phyloP scores from a whole-genome alignment of 2,888 invertebrate species.

The Mechanitis mazaeus region DNA sequence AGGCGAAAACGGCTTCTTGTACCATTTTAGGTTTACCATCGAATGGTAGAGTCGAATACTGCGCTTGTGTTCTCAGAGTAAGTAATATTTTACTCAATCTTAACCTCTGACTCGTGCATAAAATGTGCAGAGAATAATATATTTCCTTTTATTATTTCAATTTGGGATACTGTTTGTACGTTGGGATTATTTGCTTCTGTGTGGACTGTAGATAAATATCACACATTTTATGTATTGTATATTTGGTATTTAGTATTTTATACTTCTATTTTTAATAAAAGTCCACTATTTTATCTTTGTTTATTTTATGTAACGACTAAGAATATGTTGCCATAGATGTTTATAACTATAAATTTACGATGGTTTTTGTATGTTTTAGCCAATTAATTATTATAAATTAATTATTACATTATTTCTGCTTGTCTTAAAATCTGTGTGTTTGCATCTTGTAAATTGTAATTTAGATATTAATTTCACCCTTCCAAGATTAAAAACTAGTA shows the following conservation, averaged over 20 bases:
- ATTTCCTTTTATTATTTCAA: constrained; percentile 5
- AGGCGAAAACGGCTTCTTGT: constrained; percentile 6
- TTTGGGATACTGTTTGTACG: background rate
- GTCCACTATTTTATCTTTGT: background rate
- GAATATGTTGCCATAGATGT: no score
- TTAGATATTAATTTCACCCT: background rate
- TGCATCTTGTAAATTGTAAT: background rate
- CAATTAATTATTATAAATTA: no score
- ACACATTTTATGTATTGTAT: background rate
- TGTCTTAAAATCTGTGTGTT: no score
- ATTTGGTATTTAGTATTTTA: background rate
- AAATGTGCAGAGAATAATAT: background rate
- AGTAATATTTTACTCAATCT: constrained; percentile 6
- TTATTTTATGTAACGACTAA: no score
- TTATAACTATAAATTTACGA: no score
- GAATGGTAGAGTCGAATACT: background rate
- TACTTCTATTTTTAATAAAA: background rate
- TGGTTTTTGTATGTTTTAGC: no score
- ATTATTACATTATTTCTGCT: no score
- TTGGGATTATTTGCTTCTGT: background rate
- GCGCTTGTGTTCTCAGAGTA: background rate
- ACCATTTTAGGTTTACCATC: constrained; percentile 1
- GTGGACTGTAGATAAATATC: background rate
- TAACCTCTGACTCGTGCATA: constrained; percentile 3
- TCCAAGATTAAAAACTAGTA: no score